Evolutionary conservation across 1,140 invertebrate genomes (phyloP).

Genomic region (Caenorhabditis brenneri): DNA sequence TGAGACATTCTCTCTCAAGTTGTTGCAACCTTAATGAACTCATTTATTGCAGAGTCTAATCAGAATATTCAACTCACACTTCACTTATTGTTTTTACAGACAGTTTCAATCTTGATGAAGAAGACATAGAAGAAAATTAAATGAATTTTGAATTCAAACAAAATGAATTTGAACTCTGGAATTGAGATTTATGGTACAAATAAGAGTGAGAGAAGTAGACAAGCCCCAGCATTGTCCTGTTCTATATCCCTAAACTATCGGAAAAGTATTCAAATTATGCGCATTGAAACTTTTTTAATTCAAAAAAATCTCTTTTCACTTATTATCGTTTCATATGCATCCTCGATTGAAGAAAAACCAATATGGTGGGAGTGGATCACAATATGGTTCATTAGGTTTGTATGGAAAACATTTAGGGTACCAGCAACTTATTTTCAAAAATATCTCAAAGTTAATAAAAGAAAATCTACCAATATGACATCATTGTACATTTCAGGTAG

Average conservation of each 20-base stretch:
- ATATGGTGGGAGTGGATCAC: too few relatives aligned
- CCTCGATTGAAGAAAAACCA: too few relatives aligned
- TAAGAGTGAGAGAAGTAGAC: neutral
- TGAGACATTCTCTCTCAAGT: neutral
- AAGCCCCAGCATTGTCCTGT: neutral
- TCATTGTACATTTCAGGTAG: too few relatives aligned
- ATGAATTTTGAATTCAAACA: neutral
- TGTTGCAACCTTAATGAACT: neutral
- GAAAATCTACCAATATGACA: too few relatives aligned
- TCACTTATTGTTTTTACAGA: neutral
- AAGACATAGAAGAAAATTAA: neutral
- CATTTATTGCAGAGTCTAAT: neutral
- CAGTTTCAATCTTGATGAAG: neutral
- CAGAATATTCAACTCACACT: neutral
- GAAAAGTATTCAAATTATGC: too few relatives aligned
- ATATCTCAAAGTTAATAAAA: too few relatives aligned
- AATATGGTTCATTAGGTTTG: too few relatives aligned
- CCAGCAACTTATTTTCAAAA: too few relatives aligned
- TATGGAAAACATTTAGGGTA: too few relatives aligned
- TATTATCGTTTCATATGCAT: neutral
- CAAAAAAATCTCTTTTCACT: neutral
- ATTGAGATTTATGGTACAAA: neutral
- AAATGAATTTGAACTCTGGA: neutral
- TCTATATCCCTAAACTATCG: neutral
- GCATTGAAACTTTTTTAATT: too few relatives aligned